Percentiles rank a stretch among this genome's conserved stretches.
Evolutionary conservation across 2,113 vertebrate species (phyloP).

Genomic region (Megaceryle maxima): DNA sequence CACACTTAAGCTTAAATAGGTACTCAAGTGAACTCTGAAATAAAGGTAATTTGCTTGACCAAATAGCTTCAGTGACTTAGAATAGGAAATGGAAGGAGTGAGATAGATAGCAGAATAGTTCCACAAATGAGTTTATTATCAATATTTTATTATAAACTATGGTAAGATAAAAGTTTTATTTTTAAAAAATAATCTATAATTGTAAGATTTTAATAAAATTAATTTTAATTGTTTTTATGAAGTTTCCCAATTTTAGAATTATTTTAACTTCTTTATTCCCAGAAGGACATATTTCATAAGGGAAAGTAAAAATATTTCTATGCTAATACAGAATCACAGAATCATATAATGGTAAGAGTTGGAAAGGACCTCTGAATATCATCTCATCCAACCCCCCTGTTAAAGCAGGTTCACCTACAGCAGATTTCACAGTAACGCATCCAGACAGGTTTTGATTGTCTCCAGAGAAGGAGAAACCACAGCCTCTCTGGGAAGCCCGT

Average conservation of each 20-base stretch:
- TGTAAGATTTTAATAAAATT: background rate
- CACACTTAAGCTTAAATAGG: background rate
- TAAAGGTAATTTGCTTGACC: background rate
- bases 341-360: no score
- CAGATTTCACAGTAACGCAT: no score
- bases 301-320: background rate
- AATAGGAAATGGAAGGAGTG: background rate
- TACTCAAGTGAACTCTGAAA: background rate
- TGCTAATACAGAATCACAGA: background rate
- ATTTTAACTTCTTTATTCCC: background rate
- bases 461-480: no score
- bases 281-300: background rate
- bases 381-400: no score
- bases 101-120: background rate
- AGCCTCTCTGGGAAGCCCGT: no score
- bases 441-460: no score
- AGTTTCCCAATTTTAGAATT: background rate
- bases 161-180: background rate
- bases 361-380: no score
- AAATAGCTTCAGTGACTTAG: background rate
- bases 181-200: background rate
- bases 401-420: no score
- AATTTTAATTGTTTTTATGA: background rate
- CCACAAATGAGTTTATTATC: background rate
- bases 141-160: background rate